These are phyloP conservation scores for Tetramorium parvispinum DNA, from an alignment of 1,140 invertebrate species.

Conservation along the genomic window DNA sequence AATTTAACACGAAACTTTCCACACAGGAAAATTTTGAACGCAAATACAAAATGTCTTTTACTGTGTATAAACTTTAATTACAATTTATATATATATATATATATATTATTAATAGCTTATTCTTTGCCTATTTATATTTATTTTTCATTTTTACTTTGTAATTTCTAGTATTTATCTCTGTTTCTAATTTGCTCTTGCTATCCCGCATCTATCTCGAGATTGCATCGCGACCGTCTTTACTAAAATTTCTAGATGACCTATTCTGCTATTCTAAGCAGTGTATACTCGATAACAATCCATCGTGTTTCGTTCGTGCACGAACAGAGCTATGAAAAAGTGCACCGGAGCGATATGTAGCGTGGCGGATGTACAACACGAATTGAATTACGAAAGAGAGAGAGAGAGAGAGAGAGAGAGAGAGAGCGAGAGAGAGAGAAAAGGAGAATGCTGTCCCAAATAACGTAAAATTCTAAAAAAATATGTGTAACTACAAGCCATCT, in stretches of 20 bases:
- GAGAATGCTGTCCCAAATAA: conserved; percentile 26
- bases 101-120: too few relatives aligned
- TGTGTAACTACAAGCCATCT: neutral
- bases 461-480: conserved; percentile 22
- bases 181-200: neutral
- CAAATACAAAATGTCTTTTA: too few relatives aligned
- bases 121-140: too few relatives aligned
- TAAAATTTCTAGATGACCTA: conserved; percentile 39
- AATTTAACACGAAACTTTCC: too few relatives aligned
- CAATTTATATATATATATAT: too few relatives aligned
- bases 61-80: too few relatives aligned
- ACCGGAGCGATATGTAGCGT: conserved; percentile 11
- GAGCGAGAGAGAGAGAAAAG: neutral
- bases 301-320: conserved; percentile 34
- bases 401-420: neutral
- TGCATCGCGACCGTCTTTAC: neutral
- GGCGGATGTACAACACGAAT: neutral
- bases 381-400: neutral
- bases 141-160: too few relatives aligned
- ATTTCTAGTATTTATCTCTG: neutral
- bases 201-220: neutral
- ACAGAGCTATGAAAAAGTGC: conserved; percentile 21
- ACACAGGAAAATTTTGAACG: too few relatives aligned
- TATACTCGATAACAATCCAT: conserved; percentile 37
- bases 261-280: conserved; percentile 13